Base-by-base conservation (phyloP, 1,140 invertebrate genomes). In the Brachionus calyciflorus region DNA sequence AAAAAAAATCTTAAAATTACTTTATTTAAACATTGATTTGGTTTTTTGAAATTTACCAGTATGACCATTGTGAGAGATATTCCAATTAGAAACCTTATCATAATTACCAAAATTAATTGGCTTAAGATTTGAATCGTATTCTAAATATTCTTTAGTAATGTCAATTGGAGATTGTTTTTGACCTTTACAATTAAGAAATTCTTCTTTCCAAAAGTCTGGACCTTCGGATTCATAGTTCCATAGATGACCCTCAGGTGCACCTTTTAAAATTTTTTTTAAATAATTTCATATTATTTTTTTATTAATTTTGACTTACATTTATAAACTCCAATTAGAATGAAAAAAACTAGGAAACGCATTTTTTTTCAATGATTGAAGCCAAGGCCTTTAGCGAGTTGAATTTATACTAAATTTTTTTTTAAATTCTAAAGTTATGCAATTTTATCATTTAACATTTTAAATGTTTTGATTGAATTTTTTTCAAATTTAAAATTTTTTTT, bases 31-130 rank as follows among this genome's bases (percentile, higher is more conserved):
- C n/a, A 44, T 14, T 21, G 3, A 44, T 44, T 28, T 9, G 5
- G 28, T 30, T 12, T 37, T 14, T 51, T 26, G 12, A 12, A 21
- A 55, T n/a, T 9, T 73, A 73, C 69, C 69, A 51, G 81, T 21
- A 79, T 78, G 79, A 51, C 81, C 81, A 28, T 79, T 73, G 17
- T 81, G 55, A 9, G 65, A 77, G 73, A 80, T 79, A 9, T 78
- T 78, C 7, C 78, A 77, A 21, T 76, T 73, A 5, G 51, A 51
- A 9, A 78, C 68, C 12, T 41, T 68, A 17, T 78, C 65, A 48
- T 80, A 81, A 17, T 78, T 76, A 10, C 26, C 12, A 28, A 81
- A 77, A 37, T 79, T 77, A 28, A 82, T 77, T 7, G 51, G 44
- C 21, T 75, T 75, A 1, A 82, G 46, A 30, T 68, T 48, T 19